Evolutionary conservation across 2,888 invertebrate genomes (phyloP).

Genomic region (Copidosoma aretas): DNA sequence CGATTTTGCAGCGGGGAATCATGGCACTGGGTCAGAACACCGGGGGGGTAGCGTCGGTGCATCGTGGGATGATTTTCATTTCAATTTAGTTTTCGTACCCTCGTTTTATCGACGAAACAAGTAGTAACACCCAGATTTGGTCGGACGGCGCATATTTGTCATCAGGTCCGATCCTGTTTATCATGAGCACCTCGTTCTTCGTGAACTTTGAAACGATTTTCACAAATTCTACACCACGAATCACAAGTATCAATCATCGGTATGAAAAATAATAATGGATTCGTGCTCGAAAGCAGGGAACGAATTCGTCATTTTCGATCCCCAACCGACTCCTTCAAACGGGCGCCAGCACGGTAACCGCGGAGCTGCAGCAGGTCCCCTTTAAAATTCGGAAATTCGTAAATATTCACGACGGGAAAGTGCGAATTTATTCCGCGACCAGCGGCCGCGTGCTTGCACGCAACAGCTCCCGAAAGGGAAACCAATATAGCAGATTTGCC

Average conservation of each 20-base stretch:
- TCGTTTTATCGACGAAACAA: constrained; percentile 45
- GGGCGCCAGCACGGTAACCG: constrained; percentile 42
- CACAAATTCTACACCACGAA: no score
- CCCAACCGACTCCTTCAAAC: not conserved
- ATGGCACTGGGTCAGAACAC: constrained; percentile 52
- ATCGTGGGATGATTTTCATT: constrained; percentile 52
- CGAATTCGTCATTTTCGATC: not conserved
- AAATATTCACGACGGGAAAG: constrained; percentile 55
- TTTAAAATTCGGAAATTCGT: constrained; percentile 57
- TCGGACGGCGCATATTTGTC: not conserved
- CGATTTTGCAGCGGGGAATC: constrained; percentile 54
- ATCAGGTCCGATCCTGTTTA: no score
- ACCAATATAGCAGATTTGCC: not conserved
- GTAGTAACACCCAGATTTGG: not conserved
- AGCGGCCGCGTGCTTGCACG: constrained; percentile 40
- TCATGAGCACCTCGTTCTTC: no score
- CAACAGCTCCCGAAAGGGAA: constrained; percentile 13
- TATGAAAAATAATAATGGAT: no score
- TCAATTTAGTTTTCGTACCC: no score
- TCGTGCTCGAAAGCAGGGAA: not conserved
- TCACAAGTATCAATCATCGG: no score
- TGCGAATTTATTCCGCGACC: constrained; percentile 56
- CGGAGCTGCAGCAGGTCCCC: constrained; percentile 49
- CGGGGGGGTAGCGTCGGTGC: no score
- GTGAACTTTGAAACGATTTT: no score